Evolutionary conservation across 2,113 vertebrate genomes (phyloP), one percentile per base, ranked within the genome.

Genomic region (Lepus europaeus): DNA sequence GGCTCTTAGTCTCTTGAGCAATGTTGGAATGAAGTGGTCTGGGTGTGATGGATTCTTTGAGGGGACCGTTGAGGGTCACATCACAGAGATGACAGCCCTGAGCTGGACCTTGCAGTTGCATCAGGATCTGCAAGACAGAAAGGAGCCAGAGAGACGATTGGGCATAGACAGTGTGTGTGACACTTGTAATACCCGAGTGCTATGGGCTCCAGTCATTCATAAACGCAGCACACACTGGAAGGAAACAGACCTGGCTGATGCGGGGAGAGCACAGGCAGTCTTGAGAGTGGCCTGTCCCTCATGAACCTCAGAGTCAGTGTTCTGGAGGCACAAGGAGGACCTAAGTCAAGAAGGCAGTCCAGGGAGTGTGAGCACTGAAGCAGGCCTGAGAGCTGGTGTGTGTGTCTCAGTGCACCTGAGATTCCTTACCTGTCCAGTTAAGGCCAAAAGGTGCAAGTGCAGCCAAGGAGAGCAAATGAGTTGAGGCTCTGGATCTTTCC

Each of bases 221-320:
- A 56, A 45, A 53, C 56, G 39, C 7, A 59, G 6, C 36, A 0
- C 56, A 5, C 66, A 17, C 78, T 31, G 0, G 70, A 89, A 31
- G 51, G 39, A 31, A 45, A 2, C 2, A 33, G 27, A 39, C 14
- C 64, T 10, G 25, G 22, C 14, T 72, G 39, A 0, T 5, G 4
- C 2, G 27, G 83, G n/a, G 9, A 3, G 45, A 5, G 14, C 39
- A 5, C 69, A 76, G 82, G 68, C 61, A n/a, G 61, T 23, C 90
- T 76, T 33, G 12, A 6, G 45, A 68, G 16, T 22, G 27, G 9
- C 33, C 4, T 0, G 0, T 20, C 72, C 8, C 4, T 27, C 0
- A 0, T 68, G 63, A 70, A 45, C 59, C 25, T 27, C 6, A 1
- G 23, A n/a, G 10, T 13, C 5, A 20, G 63, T 31, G 2, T 76